phyloP scores from a whole-genome alignment of 2,113 vertebrate species.

The Equus quagga region DNA sequence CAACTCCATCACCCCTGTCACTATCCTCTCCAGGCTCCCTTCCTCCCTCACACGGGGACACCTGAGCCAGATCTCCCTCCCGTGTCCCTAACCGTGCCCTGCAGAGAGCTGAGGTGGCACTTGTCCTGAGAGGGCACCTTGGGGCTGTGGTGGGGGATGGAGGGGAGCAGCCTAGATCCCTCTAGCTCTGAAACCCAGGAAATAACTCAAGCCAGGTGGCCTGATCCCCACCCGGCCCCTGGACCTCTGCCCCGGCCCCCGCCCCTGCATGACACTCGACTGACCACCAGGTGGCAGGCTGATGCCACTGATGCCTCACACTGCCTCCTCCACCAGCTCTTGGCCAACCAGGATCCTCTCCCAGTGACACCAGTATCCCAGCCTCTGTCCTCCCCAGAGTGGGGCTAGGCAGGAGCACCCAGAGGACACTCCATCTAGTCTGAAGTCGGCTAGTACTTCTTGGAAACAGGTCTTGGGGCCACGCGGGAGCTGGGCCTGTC shows the following conservation, averaged over 20 bases:
- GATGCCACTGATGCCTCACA: not conserved
- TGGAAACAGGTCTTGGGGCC: not conserved
- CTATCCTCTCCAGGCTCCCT: not conserved
- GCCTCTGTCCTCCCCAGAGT: not conserved
- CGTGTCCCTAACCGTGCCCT: not conserved
- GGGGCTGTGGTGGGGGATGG: not conserved
- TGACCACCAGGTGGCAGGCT: slow-evolving; percentile 70
- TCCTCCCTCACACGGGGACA: not conserved
- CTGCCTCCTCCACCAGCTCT: not conserved
- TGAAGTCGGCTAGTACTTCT: not conserved
- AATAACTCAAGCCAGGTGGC: fast-evolving
- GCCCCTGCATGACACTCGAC: not conserved
- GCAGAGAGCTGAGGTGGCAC: not conserved
- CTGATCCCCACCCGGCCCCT: too few relatives aligned
- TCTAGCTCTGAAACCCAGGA: not conserved
- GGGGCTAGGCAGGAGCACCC: not conserved
- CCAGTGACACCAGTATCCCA: not conserved
- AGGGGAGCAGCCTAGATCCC: not conserved
- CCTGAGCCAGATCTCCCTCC: not conserved
- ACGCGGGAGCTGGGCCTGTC: not conserved
- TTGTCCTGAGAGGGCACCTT: not conserved
- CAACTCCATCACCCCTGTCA: too few relatives aligned
- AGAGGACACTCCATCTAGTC: not conserved
- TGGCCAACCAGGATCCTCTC: not conserved
- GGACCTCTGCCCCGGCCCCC: fast-evolving